These are phyloP conservation scores for Silurus lanzhouensis DNA, from an alignment of 2,797 vertebrate species.

Conservation along the genomic window DNA sequence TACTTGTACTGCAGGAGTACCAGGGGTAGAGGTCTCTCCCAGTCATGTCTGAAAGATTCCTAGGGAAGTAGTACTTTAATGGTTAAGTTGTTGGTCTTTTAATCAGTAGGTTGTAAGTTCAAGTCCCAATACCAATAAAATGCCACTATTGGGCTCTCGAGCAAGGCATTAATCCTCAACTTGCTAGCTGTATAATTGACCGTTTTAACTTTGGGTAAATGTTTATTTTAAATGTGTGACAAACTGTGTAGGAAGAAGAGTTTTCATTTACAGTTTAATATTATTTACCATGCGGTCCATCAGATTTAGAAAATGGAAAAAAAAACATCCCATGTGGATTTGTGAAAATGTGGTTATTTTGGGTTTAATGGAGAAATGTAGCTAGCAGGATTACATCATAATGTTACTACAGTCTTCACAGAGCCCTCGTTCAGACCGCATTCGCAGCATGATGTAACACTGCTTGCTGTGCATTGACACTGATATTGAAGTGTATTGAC, in stretches of 20 bases:
- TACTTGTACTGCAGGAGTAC: too few relatives aligned
- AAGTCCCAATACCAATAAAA: too few relatives aligned
- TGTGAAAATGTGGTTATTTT: conserved; percentile 20
- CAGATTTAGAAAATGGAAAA: conserved; percentile 2
- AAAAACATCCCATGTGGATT: background rate
- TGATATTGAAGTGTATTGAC: background rate
- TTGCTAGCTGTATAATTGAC: too few relatives aligned
- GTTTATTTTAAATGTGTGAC: background rate
- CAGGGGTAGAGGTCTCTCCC: too few relatives aligned
- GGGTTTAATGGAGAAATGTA: conserved; percentile 13
- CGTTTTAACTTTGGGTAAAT: too few relatives aligned
- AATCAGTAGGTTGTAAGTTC: too few relatives aligned
- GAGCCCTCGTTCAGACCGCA: background rate
- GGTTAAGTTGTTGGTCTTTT: too few relatives aligned
- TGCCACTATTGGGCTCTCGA: too few relatives aligned
- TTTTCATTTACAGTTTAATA: background rate
- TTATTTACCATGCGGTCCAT: background rate
- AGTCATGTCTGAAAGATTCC: too few relatives aligned
- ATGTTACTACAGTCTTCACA: background rate
- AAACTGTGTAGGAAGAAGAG: background rate
- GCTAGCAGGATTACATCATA: conserved; percentile 29
- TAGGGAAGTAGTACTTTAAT: too few relatives aligned
- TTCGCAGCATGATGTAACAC: conserved; percentile 1
- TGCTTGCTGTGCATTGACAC: background rate
- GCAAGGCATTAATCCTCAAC: too few relatives aligned